Evolutionary conservation across 2,888 invertebrate genomes (phyloP), one percentile per base, ranked within the genome.

Genomic region (Acrobasis repandana): DNA sequence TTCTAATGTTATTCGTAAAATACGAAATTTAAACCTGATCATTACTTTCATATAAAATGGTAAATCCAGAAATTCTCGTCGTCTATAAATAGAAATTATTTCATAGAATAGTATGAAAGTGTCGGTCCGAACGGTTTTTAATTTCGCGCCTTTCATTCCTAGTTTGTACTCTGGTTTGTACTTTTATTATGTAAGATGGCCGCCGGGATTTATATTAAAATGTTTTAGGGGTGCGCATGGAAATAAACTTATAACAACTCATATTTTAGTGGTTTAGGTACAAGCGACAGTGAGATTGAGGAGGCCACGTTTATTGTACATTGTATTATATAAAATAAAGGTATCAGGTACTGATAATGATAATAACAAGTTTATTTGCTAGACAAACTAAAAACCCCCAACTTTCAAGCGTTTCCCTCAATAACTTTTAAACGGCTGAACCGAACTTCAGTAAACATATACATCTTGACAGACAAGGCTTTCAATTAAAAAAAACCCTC

Each of bases 141-240:
- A 51, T 51, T 33, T 51, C 34, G 51, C 51, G 34, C 34, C 34
- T 51, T 33, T 34, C 51, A 51, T 51, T 51, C 15, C 14, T 33
- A 33, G 51, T n/a, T 51, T 33, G 34, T 51, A 9, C n/a, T 51
- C 51, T 51, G 34, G 16, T 33, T 34, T 34, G 34, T 34, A 16
- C 50, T 28, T 50, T 11, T 50, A 43, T 43, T 43, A 43, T 43
- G 43, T 43, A 43, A 43, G 43, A 43, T 43, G 43, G 43, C 43
- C 43, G 43, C 43, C 43, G 43, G 43, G 43, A 43, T 43, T 43
- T 43, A 14, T 43, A 43, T 43, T 43, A 43, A 43, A 43, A 43
- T 43, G 11, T 14, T 3, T 43, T 43, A 14, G 43, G 43, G n/a
- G 6, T 43, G 14, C 43, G 43, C n/a, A 43, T 0, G n/a, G n/a